Conservation (phyloP, 1,140 invertebrate genomes). For the honey bee (Apis mellifera) region Amel_HAv3.1 CM009933.2:8644001-8644500, state of each 20-base stretch:
- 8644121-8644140: neutral
- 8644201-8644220: too few relatives aligned
- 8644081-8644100: too few relatives aligned
- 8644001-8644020: too few relatives aligned
- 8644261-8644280: neutral
- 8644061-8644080: too few relatives aligned
- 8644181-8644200: neutral
- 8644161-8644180: slow-evolving; percentile 14
- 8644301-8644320: neutral
- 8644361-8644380: slow-evolving; percentile 11
- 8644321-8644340: neutral
- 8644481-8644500: slow-evolving; percentile 39
- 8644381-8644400: slow-evolving; percentile 18
- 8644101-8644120: too few relatives aligned
- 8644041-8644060: too few relatives aligned
- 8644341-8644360: slow-evolving; percentile 3
- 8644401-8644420: slow-evolving; percentile 34
- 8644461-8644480: slow-evolving; percentile 32
- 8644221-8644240: neutral
- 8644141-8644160: neutral
- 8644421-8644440: slow-evolving; percentile 39
- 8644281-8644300: neutral
- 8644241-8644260: neutral
- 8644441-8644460: slow-evolving; percentile 21
- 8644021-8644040: too few relatives aligned